phyloP scores from a whole-genome alignment of 2,888 invertebrate genomes.

The Griposia aprilina region DNA sequence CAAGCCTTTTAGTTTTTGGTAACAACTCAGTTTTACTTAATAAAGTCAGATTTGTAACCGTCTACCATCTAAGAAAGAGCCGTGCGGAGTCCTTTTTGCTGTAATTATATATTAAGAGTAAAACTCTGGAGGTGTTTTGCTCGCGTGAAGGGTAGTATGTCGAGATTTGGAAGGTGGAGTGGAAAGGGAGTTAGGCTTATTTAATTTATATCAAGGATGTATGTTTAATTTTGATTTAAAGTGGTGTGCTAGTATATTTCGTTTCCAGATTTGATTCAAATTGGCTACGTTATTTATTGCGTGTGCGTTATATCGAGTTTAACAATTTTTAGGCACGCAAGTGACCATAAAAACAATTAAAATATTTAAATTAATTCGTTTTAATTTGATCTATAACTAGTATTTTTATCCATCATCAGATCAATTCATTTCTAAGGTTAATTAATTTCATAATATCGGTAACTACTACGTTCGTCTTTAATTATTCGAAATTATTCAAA shows the following conservation, averaged over 20 bases:
- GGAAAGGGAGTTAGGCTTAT: background rate
- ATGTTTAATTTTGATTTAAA: background rate
- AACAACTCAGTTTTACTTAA: constrained; percentile 3
- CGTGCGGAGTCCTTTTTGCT: constrained; percentile 10
- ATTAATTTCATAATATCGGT: background rate
- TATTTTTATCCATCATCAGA: background rate
- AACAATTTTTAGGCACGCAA: background rate
- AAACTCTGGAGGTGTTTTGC: constrained; percentile 3
- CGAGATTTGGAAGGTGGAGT: constrained; percentile 10
- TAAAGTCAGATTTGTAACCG: constrained; percentile 34
- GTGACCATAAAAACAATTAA: background rate
- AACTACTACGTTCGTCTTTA: background rate
- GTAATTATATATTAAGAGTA: constrained; percentile 25
- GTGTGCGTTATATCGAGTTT: no score
- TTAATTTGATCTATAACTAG: background rate
- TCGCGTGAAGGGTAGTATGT: background rate
- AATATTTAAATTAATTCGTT: background rate
- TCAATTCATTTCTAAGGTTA: background rate
- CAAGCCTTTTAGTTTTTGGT: constrained; percentile 33
- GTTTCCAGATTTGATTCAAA: background rate
- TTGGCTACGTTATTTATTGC: background rate
- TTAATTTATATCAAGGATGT: constrained; percentile 22
- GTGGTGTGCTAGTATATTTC: background rate
- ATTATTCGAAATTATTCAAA: constrained; percentile 24
- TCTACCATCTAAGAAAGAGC: constrained; percentile 42